Evolutionary conservation across 2,888 invertebrate species (phyloP).

Genomic region (Oegoconia quadripuncta): DNA sequence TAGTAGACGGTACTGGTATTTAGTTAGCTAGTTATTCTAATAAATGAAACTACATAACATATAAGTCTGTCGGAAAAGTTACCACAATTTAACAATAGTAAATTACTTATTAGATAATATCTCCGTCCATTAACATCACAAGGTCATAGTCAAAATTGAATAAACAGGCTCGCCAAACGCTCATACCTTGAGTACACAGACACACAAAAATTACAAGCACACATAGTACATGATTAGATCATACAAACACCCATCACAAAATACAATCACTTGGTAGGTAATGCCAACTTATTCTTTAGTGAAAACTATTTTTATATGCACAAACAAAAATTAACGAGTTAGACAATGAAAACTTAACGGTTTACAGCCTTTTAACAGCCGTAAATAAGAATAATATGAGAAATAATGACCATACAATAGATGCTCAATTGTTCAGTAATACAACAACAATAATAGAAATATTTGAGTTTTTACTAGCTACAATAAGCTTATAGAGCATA

Average conservation of each 20-base stretch:
- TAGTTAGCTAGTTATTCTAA: background rate
- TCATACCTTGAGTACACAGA: constrained; percentile 17
- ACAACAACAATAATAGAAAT: constrained; percentile 9
- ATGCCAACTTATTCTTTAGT: constrained; percentile 15
- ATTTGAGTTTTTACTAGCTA: constrained; percentile 4
- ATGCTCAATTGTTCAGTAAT: background rate
- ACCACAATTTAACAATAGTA: too few species aligned
- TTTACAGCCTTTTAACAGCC: constrained; percentile 29
- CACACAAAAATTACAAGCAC: constrained; percentile 33
- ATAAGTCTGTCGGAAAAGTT: too few species aligned
- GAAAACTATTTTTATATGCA: constrained; percentile 37
- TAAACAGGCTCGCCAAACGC: constrained; percentile 23
- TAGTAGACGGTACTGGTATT: constrained; percentile 16
- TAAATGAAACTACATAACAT: constrained; percentile 4
- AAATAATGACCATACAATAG: background rate
- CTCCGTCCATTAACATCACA: constrained; percentile 46
- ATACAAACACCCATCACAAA: constrained; percentile 37
- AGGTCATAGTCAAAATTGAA: constrained; percentile 29
- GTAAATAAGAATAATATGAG: constrained; percentile 8
- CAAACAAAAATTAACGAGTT: constrained; percentile 34
- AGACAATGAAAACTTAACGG: constrained; percentile 64
- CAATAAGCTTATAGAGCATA: constrained; percentile 3
- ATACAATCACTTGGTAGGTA: constrained; percentile 33
- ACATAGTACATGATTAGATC: constrained; percentile 41
- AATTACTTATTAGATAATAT: constrained; percentile 2